A percentile compares a stretch with the other conserved stretches of the same genome.
These are phyloP conservation scores for Nemoura dubitans DNA, from an alignment of 2,888 invertebrate genomes.

Conservation along the genomic window DNA sequence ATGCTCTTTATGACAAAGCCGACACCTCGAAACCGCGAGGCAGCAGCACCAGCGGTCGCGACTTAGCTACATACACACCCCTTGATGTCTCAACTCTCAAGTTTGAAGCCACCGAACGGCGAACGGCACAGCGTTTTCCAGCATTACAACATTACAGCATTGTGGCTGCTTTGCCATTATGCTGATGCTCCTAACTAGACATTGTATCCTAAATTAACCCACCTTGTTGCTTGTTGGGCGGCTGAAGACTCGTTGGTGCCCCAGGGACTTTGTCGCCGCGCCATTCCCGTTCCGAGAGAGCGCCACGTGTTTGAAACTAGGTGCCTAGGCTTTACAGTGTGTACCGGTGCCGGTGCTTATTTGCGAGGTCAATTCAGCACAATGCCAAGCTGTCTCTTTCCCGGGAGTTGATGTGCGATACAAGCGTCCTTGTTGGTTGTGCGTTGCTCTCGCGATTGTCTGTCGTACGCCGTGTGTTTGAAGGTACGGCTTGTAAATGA, in stretches of 20 bases:
- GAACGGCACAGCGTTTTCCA: not conserved
- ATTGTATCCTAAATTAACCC: constrained; percentile 4
- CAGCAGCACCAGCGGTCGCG: not conserved
- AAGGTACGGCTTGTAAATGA: not conserved
- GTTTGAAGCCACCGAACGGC: not conserved
- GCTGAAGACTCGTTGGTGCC: not conserved
- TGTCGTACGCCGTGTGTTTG: not conserved
- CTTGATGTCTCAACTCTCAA: not conserved
- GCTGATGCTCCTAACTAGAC: constrained; percentile 1
- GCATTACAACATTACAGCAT: not conserved
- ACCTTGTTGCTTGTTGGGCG: not conserved
- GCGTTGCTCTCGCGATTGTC: not conserved
- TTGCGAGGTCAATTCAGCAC: not conserved
- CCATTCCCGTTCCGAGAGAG: not conserved
- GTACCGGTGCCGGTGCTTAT: not conserved
- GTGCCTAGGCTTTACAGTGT: too few species aligned
- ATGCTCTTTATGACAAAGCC: not conserved
- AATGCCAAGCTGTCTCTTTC: not conserved
- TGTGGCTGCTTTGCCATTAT: not conserved
- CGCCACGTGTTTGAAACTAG: not conserved
- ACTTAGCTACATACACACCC: not conserved
- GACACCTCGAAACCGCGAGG: constrained; percentile 1
- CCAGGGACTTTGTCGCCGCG: not conserved
- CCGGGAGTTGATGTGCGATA: not conserved
- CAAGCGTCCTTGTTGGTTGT: not conserved